Conservation (phyloP, 2,113 vertebrate species). For the Microcebus griseorufus region DNA sequence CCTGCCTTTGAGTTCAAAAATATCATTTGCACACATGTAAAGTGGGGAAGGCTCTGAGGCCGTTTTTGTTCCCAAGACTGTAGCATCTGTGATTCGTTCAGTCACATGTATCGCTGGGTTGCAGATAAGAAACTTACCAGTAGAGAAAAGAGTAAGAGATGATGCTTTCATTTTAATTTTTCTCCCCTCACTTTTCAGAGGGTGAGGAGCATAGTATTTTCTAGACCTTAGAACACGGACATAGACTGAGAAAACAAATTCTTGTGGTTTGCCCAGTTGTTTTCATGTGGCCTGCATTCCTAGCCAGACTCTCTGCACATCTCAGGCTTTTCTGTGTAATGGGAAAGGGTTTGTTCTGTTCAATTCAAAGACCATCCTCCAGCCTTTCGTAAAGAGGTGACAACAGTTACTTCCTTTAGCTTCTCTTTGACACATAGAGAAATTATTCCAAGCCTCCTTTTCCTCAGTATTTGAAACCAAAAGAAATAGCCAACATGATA, state of each 20-base stretch:
- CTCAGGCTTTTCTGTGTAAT: background rate
- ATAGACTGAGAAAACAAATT: background rate
- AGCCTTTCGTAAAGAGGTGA: background rate
- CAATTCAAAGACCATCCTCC: background rate
- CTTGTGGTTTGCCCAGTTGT: background rate
- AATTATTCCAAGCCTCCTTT: background rate
- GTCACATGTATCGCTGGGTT: background rate
- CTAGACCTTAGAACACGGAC: background rate
- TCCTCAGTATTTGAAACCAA: conserved; percentile 29
- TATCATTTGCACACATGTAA: background rate
- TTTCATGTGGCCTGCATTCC: background rate
- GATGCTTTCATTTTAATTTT: background rate
- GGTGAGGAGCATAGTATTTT: background rate
- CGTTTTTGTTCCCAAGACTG: background rate
- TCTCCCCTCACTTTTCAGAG: background rate
- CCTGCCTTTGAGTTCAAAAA: background rate
- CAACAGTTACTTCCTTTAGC: background rate
- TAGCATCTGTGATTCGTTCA: background rate
- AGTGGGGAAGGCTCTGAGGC: background rate
- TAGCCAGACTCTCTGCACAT: background rate
- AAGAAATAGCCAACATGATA: background rate
- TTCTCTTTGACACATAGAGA: background rate
- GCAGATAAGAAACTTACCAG: background rate
- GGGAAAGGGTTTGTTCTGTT: background rate
- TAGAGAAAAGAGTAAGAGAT: background rate